phyloP scores from a whole-genome alignment of 2,888 invertebrate species.

The Callyntrura guangdongensis region DNA sequence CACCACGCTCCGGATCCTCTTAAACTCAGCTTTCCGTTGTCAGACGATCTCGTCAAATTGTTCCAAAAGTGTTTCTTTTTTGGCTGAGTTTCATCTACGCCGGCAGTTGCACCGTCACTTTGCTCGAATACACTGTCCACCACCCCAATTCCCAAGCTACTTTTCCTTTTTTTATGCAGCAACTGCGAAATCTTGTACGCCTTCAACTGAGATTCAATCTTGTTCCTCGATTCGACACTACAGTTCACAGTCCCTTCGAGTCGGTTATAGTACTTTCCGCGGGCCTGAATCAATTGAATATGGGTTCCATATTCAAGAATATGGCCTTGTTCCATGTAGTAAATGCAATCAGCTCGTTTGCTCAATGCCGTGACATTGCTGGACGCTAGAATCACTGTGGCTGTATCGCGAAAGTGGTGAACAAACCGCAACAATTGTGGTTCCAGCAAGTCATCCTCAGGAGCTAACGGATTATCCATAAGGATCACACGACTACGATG shows the following conservation, averaged over 20 bases:
- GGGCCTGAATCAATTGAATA: conserved; percentile 55
- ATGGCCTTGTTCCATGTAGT: conserved; percentile 62
- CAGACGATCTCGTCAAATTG: not conserved
- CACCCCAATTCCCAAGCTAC: not conserved
- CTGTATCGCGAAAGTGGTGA: conserved; percentile 37
- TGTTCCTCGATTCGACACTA: conserved; percentile 46
- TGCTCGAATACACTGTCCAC: not conserved
- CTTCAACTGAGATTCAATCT: conserved; percentile 73
- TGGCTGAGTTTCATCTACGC: not conserved
- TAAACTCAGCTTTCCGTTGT: too few species aligned
- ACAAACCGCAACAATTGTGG: conserved; percentile 15
- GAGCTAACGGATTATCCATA: conserved; percentile 70
- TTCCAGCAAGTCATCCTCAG: conserved; percentile 64
- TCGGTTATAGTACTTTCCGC: conserved; percentile 63
- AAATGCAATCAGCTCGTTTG: conserved; percentile 73
- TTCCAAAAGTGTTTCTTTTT: not conserved
- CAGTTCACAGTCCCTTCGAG: conserved; percentile 64
- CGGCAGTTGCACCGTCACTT: not conserved
- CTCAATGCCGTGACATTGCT: conserved; percentile 58
- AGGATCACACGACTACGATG: conserved; percentile 69
- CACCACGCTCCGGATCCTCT: not conserved
- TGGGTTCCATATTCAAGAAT: conserved; percentile 77
- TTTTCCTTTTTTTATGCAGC: conserved; percentile 44
- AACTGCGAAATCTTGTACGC: conserved; percentile 76
- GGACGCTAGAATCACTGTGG: conserved; percentile 70